Percentiles rank a stretch among this genome's conserved stretches.
Evolutionary conservation across 2,797 vertebrate genomes (phyloP).

Genomic region (Peromyscus nudipes): DNA sequence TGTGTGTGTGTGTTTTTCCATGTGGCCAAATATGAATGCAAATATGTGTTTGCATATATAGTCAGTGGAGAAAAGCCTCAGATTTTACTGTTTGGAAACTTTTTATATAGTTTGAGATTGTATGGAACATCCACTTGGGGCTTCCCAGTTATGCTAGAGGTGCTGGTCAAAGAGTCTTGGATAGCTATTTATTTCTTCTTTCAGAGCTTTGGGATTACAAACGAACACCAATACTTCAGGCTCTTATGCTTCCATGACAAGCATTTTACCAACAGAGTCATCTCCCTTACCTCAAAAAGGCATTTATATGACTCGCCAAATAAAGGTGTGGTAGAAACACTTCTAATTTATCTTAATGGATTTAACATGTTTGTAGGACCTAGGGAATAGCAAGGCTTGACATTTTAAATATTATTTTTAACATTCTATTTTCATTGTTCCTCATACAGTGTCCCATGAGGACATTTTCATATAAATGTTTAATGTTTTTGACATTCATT

Average conservation of each 20-base stretch:
- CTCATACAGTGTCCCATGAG: no score
- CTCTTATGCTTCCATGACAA: background rate
- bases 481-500: background rate
- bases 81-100: background rate
- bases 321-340: background rate
- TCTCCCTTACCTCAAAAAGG: background rate
- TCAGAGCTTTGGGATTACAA: background rate
- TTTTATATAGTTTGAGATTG: background rate
- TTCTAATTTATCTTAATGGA: background rate
- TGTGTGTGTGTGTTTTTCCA: background rate
- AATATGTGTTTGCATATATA: background rate
- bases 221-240: background rate
- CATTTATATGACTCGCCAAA: background rate
- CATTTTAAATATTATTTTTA: background rate
- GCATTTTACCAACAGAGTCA: background rate
- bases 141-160: background rate
- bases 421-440: background rate
- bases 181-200: background rate
- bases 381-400: background rate
- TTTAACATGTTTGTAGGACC: background rate
- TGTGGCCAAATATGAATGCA: background rate
- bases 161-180: background rate
- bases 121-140: rapidly evolving
- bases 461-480: background rate
- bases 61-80: background rate